Evolutionary conservation across 2,797 vertebrate genomes (phyloP).

Genomic region (Parotocinclus haroldoi): DNA sequence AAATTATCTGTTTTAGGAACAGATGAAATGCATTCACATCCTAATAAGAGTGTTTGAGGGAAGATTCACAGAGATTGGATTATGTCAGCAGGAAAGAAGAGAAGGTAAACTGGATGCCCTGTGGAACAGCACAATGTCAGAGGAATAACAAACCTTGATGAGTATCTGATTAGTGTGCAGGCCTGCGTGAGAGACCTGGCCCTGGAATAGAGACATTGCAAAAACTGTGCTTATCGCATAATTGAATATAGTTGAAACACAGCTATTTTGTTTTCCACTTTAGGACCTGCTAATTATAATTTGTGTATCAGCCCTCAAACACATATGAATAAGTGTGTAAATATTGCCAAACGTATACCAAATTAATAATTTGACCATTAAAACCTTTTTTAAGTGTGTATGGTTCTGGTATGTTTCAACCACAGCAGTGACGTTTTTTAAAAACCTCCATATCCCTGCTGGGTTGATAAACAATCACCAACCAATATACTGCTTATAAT

Average conservation of each 20-base stretch:
- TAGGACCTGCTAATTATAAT: too few species aligned
- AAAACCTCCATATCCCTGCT: too few species aligned
- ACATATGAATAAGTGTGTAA: too few species aligned
- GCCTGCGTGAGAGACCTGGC: slow-evolving; percentile 48
- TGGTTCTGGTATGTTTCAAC: too few species aligned
- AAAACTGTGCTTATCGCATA: slow-evolving; percentile 25
- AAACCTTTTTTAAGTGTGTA: too few species aligned
- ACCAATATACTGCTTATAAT: neutral
- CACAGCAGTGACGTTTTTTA: too few species aligned
- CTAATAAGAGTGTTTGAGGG: slow-evolving; percentile 1
- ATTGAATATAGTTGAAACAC: too few species aligned
- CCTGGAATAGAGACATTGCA: slow-evolving; percentile 39
- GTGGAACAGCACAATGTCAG: slow-evolving; percentile 5
- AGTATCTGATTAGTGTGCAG: slow-evolving; percentile 60
- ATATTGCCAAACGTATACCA: neutral
- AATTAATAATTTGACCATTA: too few species aligned
- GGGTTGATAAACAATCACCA: too few species aligned
- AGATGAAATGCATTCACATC: neutral
- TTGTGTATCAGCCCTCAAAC: too few species aligned
- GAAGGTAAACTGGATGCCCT: slow-evolving; percentile 2
- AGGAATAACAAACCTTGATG: slow-evolving; percentile 51
- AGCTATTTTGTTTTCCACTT: too few species aligned
- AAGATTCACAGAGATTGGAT: slow-evolving; percentile 5
- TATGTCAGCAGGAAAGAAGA: slow-evolving; percentile 8
- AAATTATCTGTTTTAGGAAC: neutral